Percentiles rank a stretch among this genome's conserved stretches.
Evolutionary conservation across 2,888 invertebrate genomes (phyloP).

Genomic region (Salpingus planirostris): DNA sequence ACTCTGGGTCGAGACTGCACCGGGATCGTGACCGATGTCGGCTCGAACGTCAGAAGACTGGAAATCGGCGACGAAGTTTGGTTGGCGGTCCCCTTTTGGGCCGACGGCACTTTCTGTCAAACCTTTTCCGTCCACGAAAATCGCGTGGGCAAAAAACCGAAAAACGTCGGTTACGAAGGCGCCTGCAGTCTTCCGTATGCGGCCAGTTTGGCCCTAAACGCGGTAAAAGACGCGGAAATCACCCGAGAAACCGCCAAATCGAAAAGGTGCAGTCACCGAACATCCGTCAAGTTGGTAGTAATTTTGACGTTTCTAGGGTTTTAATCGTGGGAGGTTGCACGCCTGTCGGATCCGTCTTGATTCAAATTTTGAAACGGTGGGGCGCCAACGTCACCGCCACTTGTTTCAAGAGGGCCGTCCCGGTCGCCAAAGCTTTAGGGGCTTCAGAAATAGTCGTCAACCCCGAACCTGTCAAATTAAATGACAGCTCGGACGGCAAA

Average conservation of each 20-base stretch:
- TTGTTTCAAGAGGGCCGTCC: constrained; percentile 45
- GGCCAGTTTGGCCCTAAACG: constrained; percentile 49
- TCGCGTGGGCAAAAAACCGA: constrained; percentile 47
- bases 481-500: constrained; percentile 16
- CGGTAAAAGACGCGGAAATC: constrained; percentile 43
- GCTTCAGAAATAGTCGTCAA: constrained; percentile 46
- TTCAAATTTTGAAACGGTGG: constrained; percentile 50
- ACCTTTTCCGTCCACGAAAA: constrained; percentile 47
- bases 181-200: constrained; percentile 53
- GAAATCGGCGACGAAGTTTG: constrained; percentile 57
- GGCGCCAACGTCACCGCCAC: constrained; percentile 48
- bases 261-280: constrained; percentile 49
- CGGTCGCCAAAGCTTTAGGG: constrained; percentile 48
- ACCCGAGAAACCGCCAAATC: constrained; percentile 43
- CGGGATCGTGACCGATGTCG: constrained; percentile 52
- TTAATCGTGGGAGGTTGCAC: constrained; percentile 50
- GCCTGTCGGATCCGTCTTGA: constrained; percentile 50
- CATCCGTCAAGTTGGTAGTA: no score
- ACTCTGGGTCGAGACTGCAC: constrained; percentile 55
- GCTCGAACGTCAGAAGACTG: constrained; percentile 48
- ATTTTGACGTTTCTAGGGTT: constrained; percentile 39
- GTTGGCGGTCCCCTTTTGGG: constrained; percentile 50
- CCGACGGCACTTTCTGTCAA: constrained; percentile 49
- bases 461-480: constrained; percentile 24
- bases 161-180: constrained; percentile 49